Conservation (phyloP, 1,140 invertebrate species). For the Acyrthosiphon pisum region DNA sequence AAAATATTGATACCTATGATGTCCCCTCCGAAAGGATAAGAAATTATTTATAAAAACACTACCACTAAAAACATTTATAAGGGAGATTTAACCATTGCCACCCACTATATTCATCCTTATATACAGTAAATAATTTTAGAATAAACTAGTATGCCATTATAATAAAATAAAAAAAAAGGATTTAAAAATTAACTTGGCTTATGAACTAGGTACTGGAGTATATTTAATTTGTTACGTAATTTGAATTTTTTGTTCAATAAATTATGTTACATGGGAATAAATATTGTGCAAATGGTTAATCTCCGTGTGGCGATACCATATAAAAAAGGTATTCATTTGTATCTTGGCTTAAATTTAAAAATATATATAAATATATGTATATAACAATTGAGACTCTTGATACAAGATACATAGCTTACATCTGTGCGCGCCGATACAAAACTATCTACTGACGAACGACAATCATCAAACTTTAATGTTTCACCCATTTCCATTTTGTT, state of each 20-base stretch:
- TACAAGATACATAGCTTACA: neutral
- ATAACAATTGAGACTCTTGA: neutral
- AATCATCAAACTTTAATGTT: neutral
- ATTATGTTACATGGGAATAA: too few species aligned
- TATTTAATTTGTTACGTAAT: too few species aligned
- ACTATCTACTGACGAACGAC: conserved; percentile 37
- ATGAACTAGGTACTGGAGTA: too few species aligned
- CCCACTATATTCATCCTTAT: neutral
- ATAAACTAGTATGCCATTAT: neutral
- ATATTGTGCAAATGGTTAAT: too few species aligned
- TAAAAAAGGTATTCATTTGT: too few species aligned
- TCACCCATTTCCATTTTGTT: neutral
- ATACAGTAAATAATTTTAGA: neutral
- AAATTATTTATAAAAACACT: neutral
- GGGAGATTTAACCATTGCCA: neutral
- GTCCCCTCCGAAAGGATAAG: too few species aligned
- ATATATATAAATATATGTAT: too few species aligned
- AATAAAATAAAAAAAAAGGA: neutral
- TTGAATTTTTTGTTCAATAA: too few species aligned
- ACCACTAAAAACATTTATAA: neutral
- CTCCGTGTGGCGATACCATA: too few species aligned
- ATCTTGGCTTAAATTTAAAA: too few species aligned
- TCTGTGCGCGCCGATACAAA: conserved; percentile 55
- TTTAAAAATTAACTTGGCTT: neutral
- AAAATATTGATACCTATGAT: too few species aligned